phyloP scores from a whole-genome alignment of 2,888 invertebrate genomes.

The Rhyacophila evoluta region DNA sequence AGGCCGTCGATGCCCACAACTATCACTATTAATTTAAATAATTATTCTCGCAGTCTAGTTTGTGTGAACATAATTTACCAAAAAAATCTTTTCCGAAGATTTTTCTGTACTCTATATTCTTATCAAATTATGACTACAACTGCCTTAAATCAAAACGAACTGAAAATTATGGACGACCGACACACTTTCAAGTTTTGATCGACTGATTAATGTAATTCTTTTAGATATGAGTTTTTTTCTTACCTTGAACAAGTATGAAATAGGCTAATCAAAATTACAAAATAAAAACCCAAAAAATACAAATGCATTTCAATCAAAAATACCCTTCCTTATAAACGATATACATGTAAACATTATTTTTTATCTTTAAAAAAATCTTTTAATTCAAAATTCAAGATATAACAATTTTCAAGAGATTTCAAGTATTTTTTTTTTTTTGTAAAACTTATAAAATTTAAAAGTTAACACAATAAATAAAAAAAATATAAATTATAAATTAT shows the following conservation, averaged over 20 bases:
- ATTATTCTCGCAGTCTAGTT: neutral
- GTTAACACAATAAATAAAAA: too few species aligned
- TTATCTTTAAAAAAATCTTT: too few species aligned
- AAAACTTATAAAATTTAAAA: too few species aligned
- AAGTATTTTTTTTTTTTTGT: too few species aligned
- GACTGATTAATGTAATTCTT: constrained; percentile 47
- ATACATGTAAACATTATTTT: too few species aligned
- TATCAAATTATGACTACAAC: too few species aligned
- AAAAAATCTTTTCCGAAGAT: too few species aligned
- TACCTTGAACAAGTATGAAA: constrained; percentile 11
- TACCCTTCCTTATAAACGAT: too few species aligned
- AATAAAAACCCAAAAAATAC: neutral
- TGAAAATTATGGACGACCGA: constrained; percentile 44
- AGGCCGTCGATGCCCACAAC: constrained; percentile 63
- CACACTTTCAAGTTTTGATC: constrained; percentile 51
- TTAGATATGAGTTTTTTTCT: constrained; percentile 50
- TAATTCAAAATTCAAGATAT: too few species aligned
- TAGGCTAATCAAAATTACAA: neutral
- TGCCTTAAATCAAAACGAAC: neutral
- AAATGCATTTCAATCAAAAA: neutral
- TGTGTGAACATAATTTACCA: neutral
- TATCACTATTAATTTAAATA: constrained; percentile 34
- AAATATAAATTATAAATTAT: too few species aligned
- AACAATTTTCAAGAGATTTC: too few species aligned
- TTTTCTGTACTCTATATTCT: too few species aligned